Base-by-base conservation (phyloP, 2,888 invertebrate species). In the Zhuqinia jingwanae region DNA sequence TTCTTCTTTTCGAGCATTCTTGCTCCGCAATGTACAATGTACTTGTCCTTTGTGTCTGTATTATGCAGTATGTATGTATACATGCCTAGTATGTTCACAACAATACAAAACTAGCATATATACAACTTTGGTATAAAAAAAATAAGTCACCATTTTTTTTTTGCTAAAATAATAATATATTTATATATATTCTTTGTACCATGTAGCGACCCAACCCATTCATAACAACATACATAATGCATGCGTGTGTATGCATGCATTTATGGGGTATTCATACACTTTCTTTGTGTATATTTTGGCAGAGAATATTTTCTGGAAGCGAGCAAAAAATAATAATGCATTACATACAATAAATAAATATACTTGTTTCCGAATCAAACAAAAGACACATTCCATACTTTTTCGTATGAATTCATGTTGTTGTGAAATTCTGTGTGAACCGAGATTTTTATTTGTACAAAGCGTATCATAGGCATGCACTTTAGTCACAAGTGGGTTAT, bases 401-500 rank as follows among this genome's bases (percentile, higher is more conserved):
- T 45, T 68, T 36, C 0, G 53, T 53, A 56, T 36, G 30, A 75
- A 75, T 53, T 75, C 30, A 25, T 42, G 20, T 13, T 42, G 20
- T 13, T 42, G 22, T 42, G 42, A 45, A 60, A 11, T 36, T n/a
- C 20, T 58, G n/a, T 73, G 27, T 6, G 27, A 53, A 27, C 50
- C 25, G 30, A 17, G 50, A 50, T 73, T 73, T 50, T 27, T 22
- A 2, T 60, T 15, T 50, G 50, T 53, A 68, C 79, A 79, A 65
- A 36, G 79, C 50, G n/a, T n/a, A n/a, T n/a, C n/a, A 20, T 50
- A 53, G 53, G 68, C 36, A 68, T 76, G 47, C 30, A 50, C 10
- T 50, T 30, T 53, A 50, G 42, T 65, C 53, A 75, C 60, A 82
- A 82, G 75, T 82, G 73, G 75, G 82, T 75, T 82, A 82, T 82